Conservation (phyloP, 2,113 vertebrate genomes). For the Seriola dumerili region DNA sequence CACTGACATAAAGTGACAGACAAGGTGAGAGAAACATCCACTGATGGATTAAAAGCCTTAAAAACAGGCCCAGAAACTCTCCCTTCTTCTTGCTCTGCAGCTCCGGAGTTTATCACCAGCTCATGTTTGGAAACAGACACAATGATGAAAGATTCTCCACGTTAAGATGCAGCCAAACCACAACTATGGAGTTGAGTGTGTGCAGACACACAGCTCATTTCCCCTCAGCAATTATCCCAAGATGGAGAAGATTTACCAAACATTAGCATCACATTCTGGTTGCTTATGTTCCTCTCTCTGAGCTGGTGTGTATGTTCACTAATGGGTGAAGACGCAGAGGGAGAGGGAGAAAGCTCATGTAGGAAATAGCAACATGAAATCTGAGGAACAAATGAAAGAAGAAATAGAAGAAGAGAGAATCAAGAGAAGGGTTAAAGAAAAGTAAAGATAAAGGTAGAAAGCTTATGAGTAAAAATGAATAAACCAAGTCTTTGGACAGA, state of each 20-base stretch:
- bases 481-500: not conserved
- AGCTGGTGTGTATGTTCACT: too few relatives aligned
- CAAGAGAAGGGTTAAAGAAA: too few relatives aligned
- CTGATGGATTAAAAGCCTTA: not conserved
- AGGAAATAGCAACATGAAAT: too few relatives aligned
- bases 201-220: conserved; percentile 15
- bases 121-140: not conserved
- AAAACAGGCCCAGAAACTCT: not conserved
- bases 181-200: conserved; percentile 15
- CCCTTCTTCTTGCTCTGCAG: not conserved
- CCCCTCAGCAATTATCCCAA: conserved; percentile 39
- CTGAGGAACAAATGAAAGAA: too few relatives aligned
- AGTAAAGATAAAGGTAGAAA: too few relatives aligned
- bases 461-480: too few relatives aligned
- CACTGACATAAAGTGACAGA: not conserved
- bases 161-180: conserved; percentile 16
- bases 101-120: not conserved
- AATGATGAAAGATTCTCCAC: conserved; percentile 20
- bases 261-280: conserved; percentile 15
- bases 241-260: conserved; percentile 35
- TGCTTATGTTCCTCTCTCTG: not conserved
- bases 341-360: too few relatives aligned
- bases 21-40: not conserved
- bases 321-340: too few relatives aligned
- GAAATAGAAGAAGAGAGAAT: too few relatives aligned